phyloP scores from a whole-genome alignment of 2,797 vertebrate species.

The Hypotaenidia philippensis region DNA sequence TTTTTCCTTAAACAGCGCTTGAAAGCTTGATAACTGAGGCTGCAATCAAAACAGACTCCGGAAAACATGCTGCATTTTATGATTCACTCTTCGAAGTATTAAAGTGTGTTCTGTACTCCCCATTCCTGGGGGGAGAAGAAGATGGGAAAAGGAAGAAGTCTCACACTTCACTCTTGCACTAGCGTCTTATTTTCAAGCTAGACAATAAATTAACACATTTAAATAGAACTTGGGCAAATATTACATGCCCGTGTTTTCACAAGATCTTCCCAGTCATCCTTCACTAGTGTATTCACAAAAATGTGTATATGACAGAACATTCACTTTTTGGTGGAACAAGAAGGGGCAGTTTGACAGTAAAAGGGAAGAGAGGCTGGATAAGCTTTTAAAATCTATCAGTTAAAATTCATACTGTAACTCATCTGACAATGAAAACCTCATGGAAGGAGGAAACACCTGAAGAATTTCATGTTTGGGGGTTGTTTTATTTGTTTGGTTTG shows the following conservation, averaged over 20 bases:
- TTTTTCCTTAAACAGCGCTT: background rate
- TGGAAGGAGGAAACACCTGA: background rate
- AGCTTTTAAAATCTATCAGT: background rate
- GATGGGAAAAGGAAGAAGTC: background rate
- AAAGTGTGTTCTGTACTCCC: background rate
- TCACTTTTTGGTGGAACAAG: background rate
- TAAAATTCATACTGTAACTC: background rate
- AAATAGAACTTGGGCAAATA: background rate
- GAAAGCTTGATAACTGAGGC: background rate
- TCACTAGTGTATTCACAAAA: background rate
- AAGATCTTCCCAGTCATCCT: background rate
- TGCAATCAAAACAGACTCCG: background rate
- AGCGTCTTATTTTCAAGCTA: background rate
- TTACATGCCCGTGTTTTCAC: background rate
- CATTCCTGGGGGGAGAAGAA: rapidly evolving
- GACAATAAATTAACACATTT: background rate
- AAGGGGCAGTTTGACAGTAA: background rate
- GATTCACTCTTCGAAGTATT: background rate
- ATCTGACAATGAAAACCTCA: background rate
- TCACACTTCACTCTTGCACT: background rate
- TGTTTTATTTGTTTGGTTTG: background rate
- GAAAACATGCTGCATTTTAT: background rate
- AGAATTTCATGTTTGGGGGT: background rate
- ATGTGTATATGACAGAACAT: background rate
- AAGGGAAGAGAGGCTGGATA: background rate